A percentile compares a stretch with the other conserved stretches of the same genome.
These are phyloP conservation scores for Athrips mouffetella DNA, from an alignment of 2,888 invertebrate genomes.

Conservation along the genomic window DNA sequence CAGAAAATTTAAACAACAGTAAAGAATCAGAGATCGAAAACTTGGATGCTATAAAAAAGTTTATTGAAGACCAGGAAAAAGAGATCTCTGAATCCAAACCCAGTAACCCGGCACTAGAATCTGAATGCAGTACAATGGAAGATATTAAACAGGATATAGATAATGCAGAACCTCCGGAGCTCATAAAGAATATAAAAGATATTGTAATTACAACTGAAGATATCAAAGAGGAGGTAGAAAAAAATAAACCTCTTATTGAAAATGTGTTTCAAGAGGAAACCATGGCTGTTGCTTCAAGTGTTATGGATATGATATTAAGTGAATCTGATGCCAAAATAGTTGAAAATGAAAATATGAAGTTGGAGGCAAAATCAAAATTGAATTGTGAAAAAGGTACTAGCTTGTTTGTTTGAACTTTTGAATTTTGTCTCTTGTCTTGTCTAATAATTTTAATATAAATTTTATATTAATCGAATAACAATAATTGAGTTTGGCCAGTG, in stretches of 20 bases:
- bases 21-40: constrained; percentile 56
- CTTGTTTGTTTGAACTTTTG: too few relatives aligned
- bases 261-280: constrained; percentile 30
- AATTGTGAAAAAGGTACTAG: background rate
- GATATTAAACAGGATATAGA: too few relatives aligned
- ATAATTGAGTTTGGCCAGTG: too few relatives aligned
- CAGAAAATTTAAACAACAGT: constrained; percentile 30
- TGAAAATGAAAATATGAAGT: constrained; percentile 19
- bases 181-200: background rate
- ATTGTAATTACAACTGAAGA: background rate
- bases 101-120: constrained; percentile 7
- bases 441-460: too few relatives aligned
- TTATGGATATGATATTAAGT: constrained; percentile 58
- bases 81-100: constrained; percentile 34
- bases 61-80: constrained; percentile 57
- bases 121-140: constrained; percentile 2
- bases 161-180: background rate
- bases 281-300: constrained; percentile 46
- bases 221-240: background rate
- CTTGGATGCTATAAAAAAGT: constrained; percentile 61
- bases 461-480: too few relatives aligned
- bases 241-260: constrained; percentile 18
- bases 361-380: background rate
- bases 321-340: constrained; percentile 47
- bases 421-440: background rate